A percentile compares a stretch with the other conserved stretches of the same genome.
These are phyloP conservation scores for Phlogophora meticulosa DNA, from an alignment of 2,888 invertebrate species.

Conservation along the genomic window DNA sequence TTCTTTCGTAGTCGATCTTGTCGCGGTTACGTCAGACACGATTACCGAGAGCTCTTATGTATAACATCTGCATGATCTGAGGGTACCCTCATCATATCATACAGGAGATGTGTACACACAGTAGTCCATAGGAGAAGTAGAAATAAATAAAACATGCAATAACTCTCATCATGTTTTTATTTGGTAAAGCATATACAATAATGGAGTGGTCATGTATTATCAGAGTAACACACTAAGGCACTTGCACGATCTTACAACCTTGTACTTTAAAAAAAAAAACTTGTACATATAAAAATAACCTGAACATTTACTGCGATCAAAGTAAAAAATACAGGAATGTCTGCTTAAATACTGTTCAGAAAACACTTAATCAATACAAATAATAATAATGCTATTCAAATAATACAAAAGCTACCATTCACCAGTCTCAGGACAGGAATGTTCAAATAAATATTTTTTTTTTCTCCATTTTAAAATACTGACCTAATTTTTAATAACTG, in stretches of 20 bases:
- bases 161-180: slow-evolving; percentile 72
- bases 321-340: slow-evolving; percentile 67
- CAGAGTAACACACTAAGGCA: slow-evolving; percentile 77
- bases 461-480: slow-evolving; percentile 60
- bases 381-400: slow-evolving; percentile 55
- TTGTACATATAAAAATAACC: slow-evolving; percentile 65
- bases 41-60: no score
- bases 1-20: no score
- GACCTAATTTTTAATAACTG: slow-evolving; percentile 58
- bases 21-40: no score
- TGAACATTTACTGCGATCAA: slow-evolving; percentile 47
- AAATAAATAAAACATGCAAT: slow-evolving; percentile 43
- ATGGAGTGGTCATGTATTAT: slow-evolving; percentile 69
- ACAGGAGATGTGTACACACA: no score
- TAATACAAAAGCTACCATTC: slow-evolving; percentile 65
- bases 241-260: slow-evolving; percentile 71
- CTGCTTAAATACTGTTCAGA: slow-evolving; percentile 66
- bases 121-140: no score
- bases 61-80: no score
- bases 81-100: no score
- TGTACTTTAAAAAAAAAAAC: slow-evolving; percentile 74
- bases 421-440: slow-evolving; percentile 77
- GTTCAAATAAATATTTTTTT: slow-evolving; percentile 74
- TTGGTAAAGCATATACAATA: slow-evolving; percentile 78
- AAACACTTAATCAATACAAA: slow-evolving; percentile 59